Evolutionary conservation across 1,140 invertebrate species (phyloP), one percentile per base, ranked within the genome.

Genomic region (Lamellibrachia luymesi): DNA sequence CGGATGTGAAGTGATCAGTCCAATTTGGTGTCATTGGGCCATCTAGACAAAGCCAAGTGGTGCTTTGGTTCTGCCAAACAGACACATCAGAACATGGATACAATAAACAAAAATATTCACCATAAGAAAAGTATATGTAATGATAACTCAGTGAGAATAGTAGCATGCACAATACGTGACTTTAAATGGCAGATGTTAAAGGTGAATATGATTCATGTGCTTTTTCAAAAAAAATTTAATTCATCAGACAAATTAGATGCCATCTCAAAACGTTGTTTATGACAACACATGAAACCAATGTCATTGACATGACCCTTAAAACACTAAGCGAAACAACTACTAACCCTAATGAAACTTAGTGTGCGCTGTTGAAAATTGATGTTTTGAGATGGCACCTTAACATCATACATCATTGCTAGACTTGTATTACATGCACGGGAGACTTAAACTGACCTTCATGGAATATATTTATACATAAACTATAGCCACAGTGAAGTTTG

Each of bases 41-140:
- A 95, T 96, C 96, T 50, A 96, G 91, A 94, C 95, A 95, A 13
- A 96, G 92, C 96, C 96, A 96, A 0, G 96, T 96, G 4, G 95
- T 96, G 93, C 96, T 95, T 91, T 95, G 94, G 93, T 96, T 96
- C 96, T 96, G 94, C 92, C 64, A 80, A 80, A 80, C 25, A 80
- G 13, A 22, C 17, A 17, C 2, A 22, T 10, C 64, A 80, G 13
- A 80, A 22, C 4, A 80, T 80, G 64, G 64, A 22, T 4, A 80
- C 13, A 80, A 80, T 80, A 6, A 80, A 22, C 64, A 80, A 80
- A 80, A 7, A 0, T 56, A 56, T 56, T 13, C 52, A 6, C 52
- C 52, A 56, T 80, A 22, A 80, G 13, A 80, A 80, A 80, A 80
- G 5, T 80, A 80, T 80, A 22, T 80, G 0, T 80, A 80, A 80